Evolutionary conservation across 2,113 vertebrate species (phyloP).

Genomic region (Passer montanus): DNA sequence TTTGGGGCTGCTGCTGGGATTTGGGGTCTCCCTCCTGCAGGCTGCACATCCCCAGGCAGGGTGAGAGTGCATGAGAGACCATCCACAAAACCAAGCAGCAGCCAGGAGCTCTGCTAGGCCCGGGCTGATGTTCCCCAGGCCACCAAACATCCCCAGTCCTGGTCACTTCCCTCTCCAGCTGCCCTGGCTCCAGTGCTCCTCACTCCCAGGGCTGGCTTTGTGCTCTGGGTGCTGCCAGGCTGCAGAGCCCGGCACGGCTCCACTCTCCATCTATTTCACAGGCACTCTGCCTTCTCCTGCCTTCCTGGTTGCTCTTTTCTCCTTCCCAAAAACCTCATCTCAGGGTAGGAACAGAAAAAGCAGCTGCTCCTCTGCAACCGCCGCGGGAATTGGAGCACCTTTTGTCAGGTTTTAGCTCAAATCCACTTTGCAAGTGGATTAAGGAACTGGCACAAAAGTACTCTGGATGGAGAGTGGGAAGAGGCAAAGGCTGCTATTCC

Average conservation of each 20-base stretch:
- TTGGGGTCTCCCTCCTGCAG: neutral
- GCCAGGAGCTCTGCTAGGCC: neutral
- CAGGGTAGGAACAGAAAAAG: neutral
- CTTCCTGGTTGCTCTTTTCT: neutral
- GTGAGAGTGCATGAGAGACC: fast-evolving
- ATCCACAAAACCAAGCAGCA: neutral
- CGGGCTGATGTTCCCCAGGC: neutral
- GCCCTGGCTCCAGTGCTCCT: fast-evolving
- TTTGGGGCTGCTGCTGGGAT: neutral
- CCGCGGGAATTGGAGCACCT: slow-evolving; percentile 1
- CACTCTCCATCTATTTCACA: neutral
- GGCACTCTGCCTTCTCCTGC: neutral
- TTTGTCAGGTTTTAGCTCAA: slow-evolving; percentile 49
- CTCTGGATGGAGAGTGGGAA: slow-evolving; percentile 30
- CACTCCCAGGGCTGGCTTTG: fast-evolving
- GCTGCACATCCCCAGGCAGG: neutral
- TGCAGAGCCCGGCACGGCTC: fast-evolving
- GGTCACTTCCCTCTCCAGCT: neutral
- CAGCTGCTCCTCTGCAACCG: neutral
- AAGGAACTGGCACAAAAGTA: slow-evolving; percentile 56
- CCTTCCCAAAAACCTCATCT: neutral
- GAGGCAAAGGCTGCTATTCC: slow-evolving; percentile 24
- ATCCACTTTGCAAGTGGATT: slow-evolving; percentile 40
- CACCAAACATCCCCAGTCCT: fast-evolving
- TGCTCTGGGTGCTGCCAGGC: neutral